Conservation (phyloP, 2,113 vertebrate species). For the Willisornis vidua region DNA sequence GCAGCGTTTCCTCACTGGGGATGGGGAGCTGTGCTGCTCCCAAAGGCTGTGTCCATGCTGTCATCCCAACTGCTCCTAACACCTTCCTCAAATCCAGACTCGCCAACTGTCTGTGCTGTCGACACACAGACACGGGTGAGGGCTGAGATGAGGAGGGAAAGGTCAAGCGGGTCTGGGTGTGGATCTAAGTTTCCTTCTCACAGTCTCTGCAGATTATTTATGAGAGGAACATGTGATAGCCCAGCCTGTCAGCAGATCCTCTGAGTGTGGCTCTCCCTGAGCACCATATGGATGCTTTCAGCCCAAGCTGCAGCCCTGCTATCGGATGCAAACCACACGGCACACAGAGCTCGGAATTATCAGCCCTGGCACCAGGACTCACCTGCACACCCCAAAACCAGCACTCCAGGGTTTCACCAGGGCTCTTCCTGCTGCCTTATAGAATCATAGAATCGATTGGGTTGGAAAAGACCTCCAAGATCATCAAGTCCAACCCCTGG, state of each 20-base stretch:
- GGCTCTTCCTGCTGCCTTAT: neutral
- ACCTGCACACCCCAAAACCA: neutral
- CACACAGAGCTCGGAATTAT: neutral
- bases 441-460: too few relatives aligned
- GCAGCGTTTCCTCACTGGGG: conserved; percentile 4
- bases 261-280: conserved; percentile 57
- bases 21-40: neutral
- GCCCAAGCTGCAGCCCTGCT: conserved; percentile 45
- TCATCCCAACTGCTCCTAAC: conserved; percentile 63
- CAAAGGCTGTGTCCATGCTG: conserved; percentile 62
- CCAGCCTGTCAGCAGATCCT: conserved; percentile 68
- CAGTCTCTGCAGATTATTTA: conserved; percentile 65
- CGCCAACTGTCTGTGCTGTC: conserved; percentile 59
- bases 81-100: conserved; percentile 56
- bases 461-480: too few relatives aligned
- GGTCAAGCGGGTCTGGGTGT: conserved; percentile 3
- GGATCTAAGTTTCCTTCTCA: conserved; percentile 60
- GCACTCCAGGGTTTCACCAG: rapidly evolving
- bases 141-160: conserved; percentile 22
- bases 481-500: too few relatives aligned
- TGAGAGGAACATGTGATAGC: conserved; percentile 59
- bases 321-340: neutral
- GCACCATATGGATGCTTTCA: conserved; percentile 71
- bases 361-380: neutral
- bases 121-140: neutral